Conservation (phyloP, 2,888 invertebrate species). For the Linyphia triangularis region DNA sequence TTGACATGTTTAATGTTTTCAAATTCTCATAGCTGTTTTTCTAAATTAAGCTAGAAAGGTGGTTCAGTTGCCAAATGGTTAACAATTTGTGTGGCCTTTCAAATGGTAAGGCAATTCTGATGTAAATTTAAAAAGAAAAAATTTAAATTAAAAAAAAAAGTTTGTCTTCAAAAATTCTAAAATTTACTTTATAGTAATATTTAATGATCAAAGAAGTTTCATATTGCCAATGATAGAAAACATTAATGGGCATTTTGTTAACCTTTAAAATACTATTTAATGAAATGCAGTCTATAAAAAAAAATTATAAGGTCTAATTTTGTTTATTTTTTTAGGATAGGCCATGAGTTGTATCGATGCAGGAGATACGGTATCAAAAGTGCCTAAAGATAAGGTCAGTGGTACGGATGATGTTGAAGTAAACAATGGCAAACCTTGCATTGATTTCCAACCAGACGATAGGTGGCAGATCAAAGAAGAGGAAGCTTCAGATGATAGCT, state of each 20-base stretch:
- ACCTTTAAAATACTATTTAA: background rate
- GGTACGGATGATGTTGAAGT: background rate
- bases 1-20: too few relatives aligned
- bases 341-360: slow-evolving; percentile 67
- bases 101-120: too few relatives aligned
- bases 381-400: slow-evolving; percentile 26
- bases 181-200: background rate
- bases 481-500: slow-evolving; percentile 12
- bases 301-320: background rate
- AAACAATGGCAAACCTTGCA: slow-evolving; percentile 64
- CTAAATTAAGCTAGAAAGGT: too few relatives aligned
- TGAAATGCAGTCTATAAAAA: background rate
- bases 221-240: too few relatives aligned
- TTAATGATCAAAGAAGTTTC: background rate
- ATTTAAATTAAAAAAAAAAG: too few relatives aligned
- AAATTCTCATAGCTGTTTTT: too few relatives aligned
- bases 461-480: slow-evolving; percentile 75
- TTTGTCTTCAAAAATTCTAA: background rate
- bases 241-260: too few relatives aligned
- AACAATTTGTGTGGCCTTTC: too few relatives aligned
- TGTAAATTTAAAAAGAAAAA: too few relatives aligned
- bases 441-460: slow-evolving; percentile 75
- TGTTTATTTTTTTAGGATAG: slow-evolving; percentile 31
- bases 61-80: too few relatives aligned
- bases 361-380: slow-evolving; percentile 27